phyloP scores from a whole-genome alignment of 2,888 invertebrate species.

The Cetonia aurata region DNA sequence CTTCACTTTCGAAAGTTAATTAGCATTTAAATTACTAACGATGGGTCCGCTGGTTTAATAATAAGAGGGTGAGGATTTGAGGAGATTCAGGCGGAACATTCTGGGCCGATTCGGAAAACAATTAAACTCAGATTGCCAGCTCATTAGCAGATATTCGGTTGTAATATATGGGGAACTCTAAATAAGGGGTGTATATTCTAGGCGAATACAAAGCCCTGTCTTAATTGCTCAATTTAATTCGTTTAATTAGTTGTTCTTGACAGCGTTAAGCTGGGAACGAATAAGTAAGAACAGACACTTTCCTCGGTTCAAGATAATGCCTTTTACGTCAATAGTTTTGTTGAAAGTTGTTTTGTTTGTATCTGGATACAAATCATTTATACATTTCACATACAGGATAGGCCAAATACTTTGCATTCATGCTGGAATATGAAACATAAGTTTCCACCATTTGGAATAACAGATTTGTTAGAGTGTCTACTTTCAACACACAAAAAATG shows the following conservation, averaged over 20 bases:
- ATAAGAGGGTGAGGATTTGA: slow-evolving; percentile 27
- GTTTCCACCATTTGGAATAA: too few species aligned
- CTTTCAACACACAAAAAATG: too few species aligned
- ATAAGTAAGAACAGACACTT: too few species aligned
- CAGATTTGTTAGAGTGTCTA: too few species aligned
- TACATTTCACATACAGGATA: too few species aligned
- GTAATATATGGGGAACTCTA: slow-evolving; percentile 18
- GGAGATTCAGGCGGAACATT: slow-evolving; percentile 8
- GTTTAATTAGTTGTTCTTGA: not conserved
- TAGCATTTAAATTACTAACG: slow-evolving; percentile 25
- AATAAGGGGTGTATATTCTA: slow-evolving; percentile 12
- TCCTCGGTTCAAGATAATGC: too few species aligned
- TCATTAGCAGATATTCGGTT: slow-evolving; percentile 34
- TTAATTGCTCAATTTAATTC: slow-evolving; percentile 22
- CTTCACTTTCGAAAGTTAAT: slow-evolving; percentile 22
- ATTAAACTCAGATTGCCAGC: slow-evolving; percentile 40
- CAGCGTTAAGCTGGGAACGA: not conserved
- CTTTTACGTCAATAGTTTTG: too few species aligned
- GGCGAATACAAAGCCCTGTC: not conserved
- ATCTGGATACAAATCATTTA: too few species aligned
- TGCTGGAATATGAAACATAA: too few species aligned
- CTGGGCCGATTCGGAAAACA: slow-evolving; percentile 35
- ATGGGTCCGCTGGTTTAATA: slow-evolving; percentile 21
- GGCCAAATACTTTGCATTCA: too few species aligned
- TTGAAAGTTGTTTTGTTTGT: too few species aligned